A percentile compares a stretch with the other conserved stretches of the same genome.
These are phyloP conservation scores for Suncus etruscus DNA, from an alignment of 2,113 vertebrate genomes.

Conservation along the genomic window DNA sequence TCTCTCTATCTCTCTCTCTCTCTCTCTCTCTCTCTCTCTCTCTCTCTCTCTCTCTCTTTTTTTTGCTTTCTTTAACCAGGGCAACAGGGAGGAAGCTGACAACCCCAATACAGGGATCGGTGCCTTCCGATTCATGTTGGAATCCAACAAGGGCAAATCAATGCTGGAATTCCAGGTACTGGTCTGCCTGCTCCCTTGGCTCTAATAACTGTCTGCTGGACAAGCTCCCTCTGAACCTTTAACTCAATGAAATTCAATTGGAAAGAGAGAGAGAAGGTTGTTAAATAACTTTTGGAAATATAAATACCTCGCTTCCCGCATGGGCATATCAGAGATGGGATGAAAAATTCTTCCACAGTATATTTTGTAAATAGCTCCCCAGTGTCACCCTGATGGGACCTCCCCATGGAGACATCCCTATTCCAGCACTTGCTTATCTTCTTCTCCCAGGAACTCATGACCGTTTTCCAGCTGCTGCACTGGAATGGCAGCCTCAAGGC, in stretches of 20 bases:
- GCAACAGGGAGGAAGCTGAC: constrained; percentile 96
- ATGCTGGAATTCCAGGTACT: constrained; percentile 99
- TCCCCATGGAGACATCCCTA: constrained; percentile 6
- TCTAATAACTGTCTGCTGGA: background rate
- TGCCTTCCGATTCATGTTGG: constrained; percentile 98
- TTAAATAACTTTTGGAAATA: constrained; percentile 49
- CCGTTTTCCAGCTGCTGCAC: constrained; percentile 97
- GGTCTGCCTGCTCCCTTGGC: accelerated
- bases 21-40: too few species aligned
- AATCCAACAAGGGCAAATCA: constrained; percentile 98
- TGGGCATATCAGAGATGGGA: background rate
- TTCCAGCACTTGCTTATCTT: constrained; percentile 15
- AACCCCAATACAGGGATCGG: constrained; percentile 98
- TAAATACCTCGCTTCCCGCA: background rate
- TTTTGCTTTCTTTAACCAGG: constrained; percentile 87
- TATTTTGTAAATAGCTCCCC: constrained; percentile 15
- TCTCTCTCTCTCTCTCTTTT: too few species aligned
- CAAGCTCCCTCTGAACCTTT: background rate
- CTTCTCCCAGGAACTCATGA: constrained; percentile 95
- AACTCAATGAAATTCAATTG: background rate
- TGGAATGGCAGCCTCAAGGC: constrained; percentile 99
- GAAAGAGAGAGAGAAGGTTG: background rate
- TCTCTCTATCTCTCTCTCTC: too few species aligned
- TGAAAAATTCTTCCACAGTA: constrained; percentile 27
- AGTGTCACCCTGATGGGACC: constrained; percentile 28